Base-by-base conservation (phyloP, 2,888 invertebrate species). In the Homarus gammarus region DNA sequence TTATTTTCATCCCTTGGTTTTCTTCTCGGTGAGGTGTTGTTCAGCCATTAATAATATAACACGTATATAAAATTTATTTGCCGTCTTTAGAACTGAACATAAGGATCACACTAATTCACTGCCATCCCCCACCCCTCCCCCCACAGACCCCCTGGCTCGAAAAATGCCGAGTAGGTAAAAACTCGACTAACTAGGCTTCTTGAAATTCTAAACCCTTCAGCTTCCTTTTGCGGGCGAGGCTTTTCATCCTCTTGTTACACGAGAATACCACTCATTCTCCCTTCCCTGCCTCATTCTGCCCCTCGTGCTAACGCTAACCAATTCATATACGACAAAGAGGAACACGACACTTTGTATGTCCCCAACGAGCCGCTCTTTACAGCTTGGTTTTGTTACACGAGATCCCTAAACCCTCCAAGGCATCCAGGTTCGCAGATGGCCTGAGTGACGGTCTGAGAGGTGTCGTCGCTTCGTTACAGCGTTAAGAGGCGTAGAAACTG, bases 271-370 rank as follows among this genome's bases (percentile, higher is more conserved):
- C 70, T 82, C 82, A 79, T 68, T 82, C 82, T 70, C 82, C 70
- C 22, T 40, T 56, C 36, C 61, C 1, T 12, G n/a, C 70, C 82
- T 82, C 70, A 68, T 82, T 82, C 64, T 27, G 73, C 82, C 68
- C 68, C 70, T 31, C 18, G 49, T 36, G 70, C 70, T 82, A 70
- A 70, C 70, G 56, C 82, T 49, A 68, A 70, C 82, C 70, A 70
- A 82, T 82, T 82, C 82, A 82, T 82, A 82, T 44, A n/a, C 70
- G 44, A 82, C 82, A 82, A 82, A 82, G 70, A 70, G 82, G 68
- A 82, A 82, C 82, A 70, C 68, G 82, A 82, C 82, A 82, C 82
- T 82, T 82, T 82, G 68, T 68, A 49, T 82, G 82, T 79, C 79
- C 79, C 79, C 61, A 38, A 33, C 79, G 56, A 56, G 44, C 79